Evolutionary conservation across 1,140 invertebrate species (phyloP), one percentile per base, ranked within the genome.

Genomic region (Papilio machaon): DNA sequence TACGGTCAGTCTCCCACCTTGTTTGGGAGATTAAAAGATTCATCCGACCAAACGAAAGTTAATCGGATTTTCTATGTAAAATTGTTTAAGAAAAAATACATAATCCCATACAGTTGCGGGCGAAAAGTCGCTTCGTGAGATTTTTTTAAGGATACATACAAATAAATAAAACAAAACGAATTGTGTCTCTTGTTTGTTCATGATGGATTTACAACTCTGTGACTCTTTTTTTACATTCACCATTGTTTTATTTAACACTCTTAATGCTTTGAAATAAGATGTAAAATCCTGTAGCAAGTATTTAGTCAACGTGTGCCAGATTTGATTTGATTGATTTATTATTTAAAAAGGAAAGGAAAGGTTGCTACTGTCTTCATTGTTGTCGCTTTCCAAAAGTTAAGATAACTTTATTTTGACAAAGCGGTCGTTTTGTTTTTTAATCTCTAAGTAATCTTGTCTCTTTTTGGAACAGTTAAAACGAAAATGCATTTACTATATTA

Each of bases 1-100:
- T 84, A 85, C 83, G 85, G 67, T 67, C 83, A 83, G 83, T 79
- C 82, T 83, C 80, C 82, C 85, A 85, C 85, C 85, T 81, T 87
- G 81, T 80, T 80, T 49, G 79, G 77, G 82, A 86, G 87, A 90
- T 88, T 87, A 88, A 85, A 84, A 80, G 80, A 83, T 83, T 81
- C 84, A 85, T 83, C 86, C 80, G 70, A 84, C 77, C 70, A 84
- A 87, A 89, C 85, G 83, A 85, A 88, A 88, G 87, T 86, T 91
- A 91, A 92, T 91, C 88, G 88, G 88, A 90, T 91, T 91, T 89
- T 87, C 89, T 86, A 90, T 89, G 90, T 91, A 90, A 91, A 89
- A 88, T 89, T 90, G 87, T 91, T 87, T 70, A 81, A 82, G 83
- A 85, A 86, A 84, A 86, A 82, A 81, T 70, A 70, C 30, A n/a